Evolutionary conservation across 2,888 invertebrate genomes (phyloP), one percentile per base, ranked within the genome.

Genomic region (Deilephila elpenor): DNA sequence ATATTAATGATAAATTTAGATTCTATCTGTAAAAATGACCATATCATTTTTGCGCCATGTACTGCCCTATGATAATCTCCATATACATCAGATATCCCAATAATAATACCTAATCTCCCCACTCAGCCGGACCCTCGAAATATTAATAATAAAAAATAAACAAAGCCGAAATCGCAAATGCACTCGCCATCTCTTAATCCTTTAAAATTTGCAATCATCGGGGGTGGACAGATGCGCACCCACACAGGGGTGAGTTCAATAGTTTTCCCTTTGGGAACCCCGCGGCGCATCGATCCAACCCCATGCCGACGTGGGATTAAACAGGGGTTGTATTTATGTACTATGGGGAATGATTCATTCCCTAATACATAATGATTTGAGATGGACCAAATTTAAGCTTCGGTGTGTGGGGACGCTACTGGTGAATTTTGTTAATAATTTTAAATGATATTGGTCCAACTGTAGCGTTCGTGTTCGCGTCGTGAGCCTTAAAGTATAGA

Each of bases 261-360:
- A 85, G 81, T 84, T 84, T 84, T 83, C 84, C 86, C 85, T 80
- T 74, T 73, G 86, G 86, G 82, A 83, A 76, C 74, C 73, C 74
- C 75, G 73, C 70, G 75, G 74, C 62, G 73, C 70, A 83, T 85
- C 85, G 79, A 44, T 44, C 67, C 44, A 20, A 67, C 67, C 67
- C 67, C 67, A 51, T 67, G 51, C 1, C 25, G 1, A 14, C 20
- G 64, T 64, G 67, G 67, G 67, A 51, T 67, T 67, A 67, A 37
- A 64, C 37, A 37, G 11, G 67, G 51, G 67, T 17, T 25, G 20
- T n/a, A 56, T 44, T 20, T 61, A 37, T 37, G n/a, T 62, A 51
- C 5, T 17, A 67, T 20, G 51, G 17, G 17, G 14, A 20, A 8
- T 61, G 14, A n/a, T 6, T n/a, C 2, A 14, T 44, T 11, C 44